These are phyloP conservation scores for Lydus trimaculatus DNA, from an alignment of 2,888 invertebrate genomes.

Conservation along the genomic window DNA sequence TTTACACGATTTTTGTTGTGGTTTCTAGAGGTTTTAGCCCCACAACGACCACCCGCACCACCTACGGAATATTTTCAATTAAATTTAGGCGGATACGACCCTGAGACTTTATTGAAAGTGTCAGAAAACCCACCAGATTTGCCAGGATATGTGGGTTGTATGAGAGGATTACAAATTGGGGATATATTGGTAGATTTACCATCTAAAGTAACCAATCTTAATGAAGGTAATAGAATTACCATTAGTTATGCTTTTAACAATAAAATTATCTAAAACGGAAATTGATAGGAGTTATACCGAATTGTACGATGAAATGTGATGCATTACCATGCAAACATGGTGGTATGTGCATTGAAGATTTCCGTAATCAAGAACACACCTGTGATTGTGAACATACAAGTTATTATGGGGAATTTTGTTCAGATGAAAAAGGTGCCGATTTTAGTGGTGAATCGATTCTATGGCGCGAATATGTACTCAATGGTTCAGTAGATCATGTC, in stretches of 20 bases:
- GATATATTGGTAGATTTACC: constrained; percentile 81
- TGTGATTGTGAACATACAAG: constrained; percentile 91
- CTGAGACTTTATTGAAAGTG: constrained; percentile 71
- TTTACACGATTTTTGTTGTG: neutral
- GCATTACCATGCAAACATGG: constrained; percentile 86
- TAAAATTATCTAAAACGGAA: constrained; percentile 34
- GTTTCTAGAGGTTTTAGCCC: constrained; percentile 80
- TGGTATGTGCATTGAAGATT: constrained; percentile 88
- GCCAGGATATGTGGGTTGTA: constrained; percentile 85
- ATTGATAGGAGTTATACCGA: constrained; percentile 72
- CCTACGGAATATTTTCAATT: constrained; percentile 90
- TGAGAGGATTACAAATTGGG: constrained; percentile 86
- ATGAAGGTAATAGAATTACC: constrained; percentile 63
- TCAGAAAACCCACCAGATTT: constrained; percentile 63
- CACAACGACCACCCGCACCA: constrained; percentile 87
- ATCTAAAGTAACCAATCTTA: constrained; percentile 72
- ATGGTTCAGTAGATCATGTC: constrained; percentile 76
- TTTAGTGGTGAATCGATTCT: constrained; percentile 87
- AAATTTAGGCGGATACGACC: constrained; percentile 86
- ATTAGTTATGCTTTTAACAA: neutral
- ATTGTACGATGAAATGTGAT: constrained; percentile 91
- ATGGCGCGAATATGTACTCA: constrained; percentile 77
- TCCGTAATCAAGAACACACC: constrained; percentile 82
- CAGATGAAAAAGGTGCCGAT: constrained; percentile 89
- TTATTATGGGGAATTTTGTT: constrained; percentile 87